phyloP scores from a whole-genome alignment of 2,888 invertebrate species.

The Ryuthela nishihirai region DNA sequence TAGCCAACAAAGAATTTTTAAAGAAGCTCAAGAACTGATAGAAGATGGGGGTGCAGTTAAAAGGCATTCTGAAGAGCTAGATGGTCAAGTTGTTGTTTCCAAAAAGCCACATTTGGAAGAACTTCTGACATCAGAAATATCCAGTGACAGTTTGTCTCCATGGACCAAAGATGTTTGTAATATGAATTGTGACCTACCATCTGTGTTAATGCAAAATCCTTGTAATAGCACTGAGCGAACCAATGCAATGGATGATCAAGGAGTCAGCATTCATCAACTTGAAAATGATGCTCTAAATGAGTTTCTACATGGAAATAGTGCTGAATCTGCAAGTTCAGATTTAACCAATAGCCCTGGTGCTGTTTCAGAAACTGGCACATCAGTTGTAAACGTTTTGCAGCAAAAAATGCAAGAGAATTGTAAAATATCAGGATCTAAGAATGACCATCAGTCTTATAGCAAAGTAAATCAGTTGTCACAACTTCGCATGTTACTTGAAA shows the following conservation, averaged over 20 bases:
- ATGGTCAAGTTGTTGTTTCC: conserved; percentile 3
- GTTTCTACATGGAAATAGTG: conserved; percentile 20
- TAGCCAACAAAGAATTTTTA: neutral
- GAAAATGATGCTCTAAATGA: conserved; percentile 67
- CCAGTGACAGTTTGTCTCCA: neutral
- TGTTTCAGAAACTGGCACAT: no score
- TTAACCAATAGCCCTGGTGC: neutral
- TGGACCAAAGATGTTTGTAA: conserved; percentile 1
- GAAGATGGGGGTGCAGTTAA: no score
- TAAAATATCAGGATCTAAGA: no score
- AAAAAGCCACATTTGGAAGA: conserved; percentile 37
- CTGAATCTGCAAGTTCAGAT: neutral
- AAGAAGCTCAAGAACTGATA: no score
- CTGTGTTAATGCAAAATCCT: neutral
- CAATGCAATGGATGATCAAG: conserved; percentile 5
- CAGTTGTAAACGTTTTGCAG: no score
- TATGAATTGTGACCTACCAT: neutral
- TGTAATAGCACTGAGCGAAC: neutral
- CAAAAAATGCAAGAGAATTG: no score
- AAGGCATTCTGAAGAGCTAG: conserved; percentile 35
- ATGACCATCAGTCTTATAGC: no score
- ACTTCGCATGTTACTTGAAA: conserved; percentile 65
- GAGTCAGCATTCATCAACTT: conserved; percentile 41
- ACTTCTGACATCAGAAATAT: neutral
- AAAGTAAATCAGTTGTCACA: conserved; percentile 59